A percentile compares a stretch with the other conserved stretches of the same genome.
These are phyloP conservation scores for Dynastes tityus DNA, from an alignment of 2,888 invertebrate species.

Conservation along the genomic window DNA sequence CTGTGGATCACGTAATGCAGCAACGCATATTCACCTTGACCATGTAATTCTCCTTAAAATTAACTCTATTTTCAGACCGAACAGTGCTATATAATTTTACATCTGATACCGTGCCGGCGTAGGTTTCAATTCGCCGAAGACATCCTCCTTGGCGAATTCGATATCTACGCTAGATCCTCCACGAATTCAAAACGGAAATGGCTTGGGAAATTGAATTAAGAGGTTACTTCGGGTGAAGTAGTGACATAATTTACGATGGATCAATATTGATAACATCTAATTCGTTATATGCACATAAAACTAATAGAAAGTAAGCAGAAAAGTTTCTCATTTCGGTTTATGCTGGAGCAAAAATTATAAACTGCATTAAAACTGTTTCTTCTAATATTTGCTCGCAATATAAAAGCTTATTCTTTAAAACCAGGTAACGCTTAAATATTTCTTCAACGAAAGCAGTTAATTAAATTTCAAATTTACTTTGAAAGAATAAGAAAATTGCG, in stretches of 20 bases:
- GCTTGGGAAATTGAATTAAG: slow-evolving; percentile 7
- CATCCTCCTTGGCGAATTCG: neutral
- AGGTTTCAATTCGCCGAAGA: neutral
- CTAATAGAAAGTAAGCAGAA: neutral
- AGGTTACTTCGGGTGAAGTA: neutral
- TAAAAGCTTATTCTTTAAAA: no score
- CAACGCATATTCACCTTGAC: no score
- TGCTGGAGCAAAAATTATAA: neutral
- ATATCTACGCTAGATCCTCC: neutral
- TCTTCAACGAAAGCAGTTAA: no score
- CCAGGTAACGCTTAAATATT: no score
- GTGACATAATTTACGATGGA: neutral
- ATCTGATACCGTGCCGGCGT: neutral
- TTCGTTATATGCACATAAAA: neutral
- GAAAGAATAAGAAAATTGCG: no score
- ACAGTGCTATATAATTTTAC: no score
- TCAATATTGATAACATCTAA: neutral
- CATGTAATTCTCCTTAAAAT: no score
- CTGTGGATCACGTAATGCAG: no score
- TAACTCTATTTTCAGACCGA: no score
- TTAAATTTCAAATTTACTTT: no score
- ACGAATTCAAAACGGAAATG: slow-evolving; percentile 13
- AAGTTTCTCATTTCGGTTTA: neutral
- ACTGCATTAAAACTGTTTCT: no score
- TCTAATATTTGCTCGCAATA: no score